These are phyloP conservation scores for Ctenodactylus gundi DNA, from an alignment of 2,113 vertebrate species.

Conservation along the genomic window DNA sequence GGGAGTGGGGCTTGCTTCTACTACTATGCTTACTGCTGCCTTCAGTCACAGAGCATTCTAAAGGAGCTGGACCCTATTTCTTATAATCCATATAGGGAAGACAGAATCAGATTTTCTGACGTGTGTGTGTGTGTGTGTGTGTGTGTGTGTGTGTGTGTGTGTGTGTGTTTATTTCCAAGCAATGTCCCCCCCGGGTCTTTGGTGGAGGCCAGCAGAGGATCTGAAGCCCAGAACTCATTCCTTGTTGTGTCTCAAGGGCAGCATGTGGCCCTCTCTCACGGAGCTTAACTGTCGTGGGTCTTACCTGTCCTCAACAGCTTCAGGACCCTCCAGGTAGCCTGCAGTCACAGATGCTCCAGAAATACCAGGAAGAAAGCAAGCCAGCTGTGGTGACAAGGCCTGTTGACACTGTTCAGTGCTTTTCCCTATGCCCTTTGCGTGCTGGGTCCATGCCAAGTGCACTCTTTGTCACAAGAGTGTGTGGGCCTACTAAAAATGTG, in stretches of 20 bases:
- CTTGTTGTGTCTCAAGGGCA: background rate
- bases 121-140: background rate
- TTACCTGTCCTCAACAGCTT: background rate
- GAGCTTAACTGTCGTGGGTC: background rate
- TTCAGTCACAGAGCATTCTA: too few species aligned
- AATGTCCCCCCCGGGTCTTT: background rate
- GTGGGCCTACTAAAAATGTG: background rate
- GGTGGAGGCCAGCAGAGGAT: background rate
- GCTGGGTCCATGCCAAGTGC: fast-evolving
- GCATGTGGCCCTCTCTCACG: background rate
- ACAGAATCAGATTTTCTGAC: background rate
- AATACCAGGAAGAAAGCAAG: fast-evolving
- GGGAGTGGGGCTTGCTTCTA: background rate
- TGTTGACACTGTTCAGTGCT: fast-evolving
- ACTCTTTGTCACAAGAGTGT: background rate
- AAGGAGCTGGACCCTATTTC: background rate
- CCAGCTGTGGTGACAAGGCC: fast-evolving
- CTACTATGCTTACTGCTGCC: fast-evolving
- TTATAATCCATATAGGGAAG: fast-evolving
- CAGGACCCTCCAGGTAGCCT: background rate
- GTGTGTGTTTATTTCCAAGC: background rate
- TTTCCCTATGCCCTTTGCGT: background rate
- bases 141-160: too few species aligned
- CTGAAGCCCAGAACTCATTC: background rate
- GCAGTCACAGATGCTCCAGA: too few species aligned